These are phyloP conservation scores for Acyrthosiphon pisum DNA, from an alignment of 1,140 invertebrate genomes.

Conservation along the genomic window DNA sequence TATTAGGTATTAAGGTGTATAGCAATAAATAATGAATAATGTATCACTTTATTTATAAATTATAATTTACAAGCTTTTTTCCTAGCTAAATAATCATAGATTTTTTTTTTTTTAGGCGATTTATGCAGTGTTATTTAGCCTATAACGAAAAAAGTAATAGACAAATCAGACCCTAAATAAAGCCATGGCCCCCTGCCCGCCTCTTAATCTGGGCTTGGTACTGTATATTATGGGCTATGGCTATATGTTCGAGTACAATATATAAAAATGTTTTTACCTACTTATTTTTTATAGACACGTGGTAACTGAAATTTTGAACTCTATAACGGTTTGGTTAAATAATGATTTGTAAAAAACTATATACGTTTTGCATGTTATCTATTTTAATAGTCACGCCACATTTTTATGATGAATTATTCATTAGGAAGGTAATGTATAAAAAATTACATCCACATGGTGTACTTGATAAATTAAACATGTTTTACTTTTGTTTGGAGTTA, in stretches of 20 bases:
- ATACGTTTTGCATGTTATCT: background rate
- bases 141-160: too few relatives aligned
- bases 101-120: too few relatives aligned
- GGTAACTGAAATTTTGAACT: background rate
- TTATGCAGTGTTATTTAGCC: too few relatives aligned
- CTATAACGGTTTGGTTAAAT: background rate
- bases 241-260: background rate
- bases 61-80: too few relatives aligned
- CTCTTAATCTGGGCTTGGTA: too few relatives aligned
- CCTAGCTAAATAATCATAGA: too few relatives aligned
- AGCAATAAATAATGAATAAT: too few relatives aligned
- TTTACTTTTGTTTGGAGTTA: background rate
- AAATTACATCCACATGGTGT: background rate
- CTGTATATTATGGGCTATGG: background rate
- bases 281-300: background rate
- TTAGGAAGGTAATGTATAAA: constrained; percentile 2
- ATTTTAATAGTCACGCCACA: constrained; percentile 47
- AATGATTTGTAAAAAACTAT: constrained; percentile 15
- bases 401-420: constrained; percentile 40
- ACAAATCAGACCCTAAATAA: too few relatives aligned
- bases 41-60: too few relatives aligned
- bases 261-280: background rate
- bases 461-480: background rate
- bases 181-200: too few relatives aligned
- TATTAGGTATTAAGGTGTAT: too few relatives aligned